Evolutionary conservation across 2,113 vertebrate species (phyloP), one percentile per base, ranked within the genome.

Genomic region (Onychostruthus taczanowskii): DNA sequence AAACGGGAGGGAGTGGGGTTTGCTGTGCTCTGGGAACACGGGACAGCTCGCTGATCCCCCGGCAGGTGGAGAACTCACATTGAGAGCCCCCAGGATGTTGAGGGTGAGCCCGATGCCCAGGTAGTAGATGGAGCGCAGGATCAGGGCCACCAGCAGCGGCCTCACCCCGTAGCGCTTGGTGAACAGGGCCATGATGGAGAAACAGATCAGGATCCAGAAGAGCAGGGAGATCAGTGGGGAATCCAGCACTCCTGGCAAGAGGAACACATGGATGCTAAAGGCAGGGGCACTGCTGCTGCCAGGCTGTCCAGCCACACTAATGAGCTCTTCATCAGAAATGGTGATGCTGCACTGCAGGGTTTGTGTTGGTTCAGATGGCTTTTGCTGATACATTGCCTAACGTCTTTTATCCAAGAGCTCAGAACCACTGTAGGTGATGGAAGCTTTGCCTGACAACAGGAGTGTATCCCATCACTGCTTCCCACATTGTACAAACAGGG

Each of bases 31-130:
- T 5, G 19, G 0, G 59, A 16, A 22, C 0, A 7, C 0, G 2
- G 30, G 35, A 3, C 23, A 59, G 53, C 30, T 8, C 7, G 50
- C 64, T 1, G 35, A 1, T 22, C 0, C 9, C 69, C 62, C 22
- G 39, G 75, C 44, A 3, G 1, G 0, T 1, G n/a, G 17, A 11
- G 68, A n/a, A 97, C 98, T 98, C 95, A 98, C 98, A 5, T 98
- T 98, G 95, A 98, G 97, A 2, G 98, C 97, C 0, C 99, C 99
- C 75, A 99, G 98, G 90, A 99, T 97, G 89, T 99, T 98, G 62
- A 99, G 98, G 0, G 99, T 99, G 96, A 99, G 99, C 9, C 99
- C 99, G 7, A 99, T 99, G 94, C 99, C 99, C 16, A 99, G 75
- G 96, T 99, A 99, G 96, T 99, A 99, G 84, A 99, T 99, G 46